Evolutionary conservation across 2,113 vertebrate species (phyloP).

Genomic region (Misgurnus mizolepis): DNA sequence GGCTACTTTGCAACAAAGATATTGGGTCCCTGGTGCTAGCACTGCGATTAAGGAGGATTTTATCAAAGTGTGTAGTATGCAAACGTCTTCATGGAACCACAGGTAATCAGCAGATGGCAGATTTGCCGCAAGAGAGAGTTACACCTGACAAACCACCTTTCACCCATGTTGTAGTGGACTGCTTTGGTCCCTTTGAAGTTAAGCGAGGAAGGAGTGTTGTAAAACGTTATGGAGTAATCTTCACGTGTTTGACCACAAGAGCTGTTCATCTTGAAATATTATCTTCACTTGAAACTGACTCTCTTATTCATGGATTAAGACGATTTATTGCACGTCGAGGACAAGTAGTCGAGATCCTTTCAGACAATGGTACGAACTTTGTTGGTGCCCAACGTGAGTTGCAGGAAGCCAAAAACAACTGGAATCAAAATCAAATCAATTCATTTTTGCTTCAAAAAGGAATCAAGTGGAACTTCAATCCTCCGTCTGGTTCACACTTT

Average conservation of each 20-base stretch:
- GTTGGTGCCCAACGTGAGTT: background rate
- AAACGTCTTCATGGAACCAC: background rate
- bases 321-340: conserved; percentile 9
- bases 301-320: conserved; percentile 11
- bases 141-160: background rate
- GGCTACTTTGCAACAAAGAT: conserved; percentile 1
- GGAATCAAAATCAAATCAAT: conserved; percentile 6
- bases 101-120: conserved; percentile 32
- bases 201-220: background rate
- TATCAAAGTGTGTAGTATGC: conserved; percentile 23
- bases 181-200: background rate
- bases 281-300: conserved; percentile 22
- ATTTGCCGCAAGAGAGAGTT: conserved; percentile 12
- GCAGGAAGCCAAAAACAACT: background rate
- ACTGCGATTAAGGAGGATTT: conserved; percentile 15
- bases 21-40: conserved; percentile 31
- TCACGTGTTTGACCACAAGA: conserved; percentile 22
- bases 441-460: background rate
- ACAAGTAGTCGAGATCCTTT: background rate
- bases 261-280: background rate
- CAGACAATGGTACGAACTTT: conserved; percentile 19
- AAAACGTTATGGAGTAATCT: conserved; percentile 3
- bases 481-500: conserved; percentile 26
- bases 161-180: background rate
- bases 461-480: conserved; percentile 35